These are phyloP conservation scores for Indicator indicator DNA, from an alignment of 2,113 vertebrate species.

Conservation along the genomic window DNA sequence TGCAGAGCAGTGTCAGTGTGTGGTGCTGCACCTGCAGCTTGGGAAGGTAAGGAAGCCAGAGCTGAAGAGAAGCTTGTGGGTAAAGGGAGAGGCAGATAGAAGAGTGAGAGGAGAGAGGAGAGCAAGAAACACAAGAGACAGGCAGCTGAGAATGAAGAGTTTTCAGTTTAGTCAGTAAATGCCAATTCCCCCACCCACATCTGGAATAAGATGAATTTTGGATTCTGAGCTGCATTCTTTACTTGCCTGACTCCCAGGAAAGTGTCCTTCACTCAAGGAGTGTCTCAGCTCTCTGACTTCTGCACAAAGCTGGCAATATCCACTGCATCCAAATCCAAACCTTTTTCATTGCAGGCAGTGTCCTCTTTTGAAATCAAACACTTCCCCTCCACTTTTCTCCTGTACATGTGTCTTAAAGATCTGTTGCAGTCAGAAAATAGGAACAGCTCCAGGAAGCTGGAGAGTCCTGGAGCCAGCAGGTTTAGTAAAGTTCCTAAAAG, in stretches of 20 bases:
- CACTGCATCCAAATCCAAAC: neutral
- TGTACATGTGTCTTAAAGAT: neutral
- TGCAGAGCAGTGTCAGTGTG: accelerated
- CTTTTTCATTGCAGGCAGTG: neutral
- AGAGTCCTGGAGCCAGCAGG: neutral
- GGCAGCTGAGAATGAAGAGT: neutral
- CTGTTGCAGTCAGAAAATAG: neutral
- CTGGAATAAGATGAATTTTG: constrained; percentile 64
- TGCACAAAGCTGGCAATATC: neutral
- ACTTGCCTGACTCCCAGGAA: constrained; percentile 38
- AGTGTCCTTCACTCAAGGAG: constrained; percentile 13
- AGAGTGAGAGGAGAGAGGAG: neutral
- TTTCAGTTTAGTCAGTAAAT: constrained; percentile 41
- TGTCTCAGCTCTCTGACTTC: constrained; percentile 2
- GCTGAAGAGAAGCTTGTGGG: neutral
- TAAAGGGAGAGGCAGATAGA: neutral
- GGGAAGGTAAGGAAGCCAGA: neutral
- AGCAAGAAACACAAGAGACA: neutral
- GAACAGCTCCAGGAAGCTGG: neutral
- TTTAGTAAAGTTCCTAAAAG: neutral
- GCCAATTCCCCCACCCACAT: constrained; percentile 45
- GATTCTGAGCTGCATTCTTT: constrained; percentile 59
- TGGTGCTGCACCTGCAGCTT: neutral
- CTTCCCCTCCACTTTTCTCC: neutral
- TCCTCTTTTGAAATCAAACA: neutral